phyloP scores from a whole-genome alignment of 2,113 vertebrate species.

The Atractosteus spatula region DNA sequence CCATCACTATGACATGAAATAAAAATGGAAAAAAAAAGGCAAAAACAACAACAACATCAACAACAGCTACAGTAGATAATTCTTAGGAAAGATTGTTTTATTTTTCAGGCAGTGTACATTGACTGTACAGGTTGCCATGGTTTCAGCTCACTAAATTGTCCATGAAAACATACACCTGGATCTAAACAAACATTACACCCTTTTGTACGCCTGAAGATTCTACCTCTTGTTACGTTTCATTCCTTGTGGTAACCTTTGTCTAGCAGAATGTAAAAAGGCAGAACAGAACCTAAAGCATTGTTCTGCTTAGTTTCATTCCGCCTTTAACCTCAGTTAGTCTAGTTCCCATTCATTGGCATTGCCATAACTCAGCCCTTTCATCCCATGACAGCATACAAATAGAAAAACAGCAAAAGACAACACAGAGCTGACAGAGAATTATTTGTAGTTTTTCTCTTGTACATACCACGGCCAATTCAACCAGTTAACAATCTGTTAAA shows the following conservation, averaged over 20 bases:
- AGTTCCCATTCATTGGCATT: constrained; percentile 21
- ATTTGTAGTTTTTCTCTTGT: background rate
- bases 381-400: constrained; percentile 17
- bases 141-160: constrained; percentile 7
- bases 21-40: background rate
- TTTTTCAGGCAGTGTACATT: background rate
- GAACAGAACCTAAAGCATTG: constrained; percentile 16
- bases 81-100: background rate
- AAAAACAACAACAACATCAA: background rate
- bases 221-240: constrained; percentile 1
- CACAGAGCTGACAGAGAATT: constrained; percentile 13
- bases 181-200: background rate
- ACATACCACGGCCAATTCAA: too few species aligned
- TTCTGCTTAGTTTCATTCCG: constrained; percentile 21
- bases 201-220: constrained; percentile 16
- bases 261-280: constrained; percentile 19
- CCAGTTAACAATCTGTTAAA: too few species aligned
- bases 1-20: background rate
- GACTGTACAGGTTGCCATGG: background rate
- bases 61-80: constrained; percentile 3
- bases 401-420: constrained; percentile 21
- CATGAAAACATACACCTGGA: constrained; percentile 24
- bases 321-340: constrained; percentile 26
- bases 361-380: constrained; percentile 29
- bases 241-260: constrained; percentile 16